These are phyloP conservation scores for Venturia canescens DNA, from an alignment of 1,140 invertebrate genomes.

Conservation along the genomic window DNA sequence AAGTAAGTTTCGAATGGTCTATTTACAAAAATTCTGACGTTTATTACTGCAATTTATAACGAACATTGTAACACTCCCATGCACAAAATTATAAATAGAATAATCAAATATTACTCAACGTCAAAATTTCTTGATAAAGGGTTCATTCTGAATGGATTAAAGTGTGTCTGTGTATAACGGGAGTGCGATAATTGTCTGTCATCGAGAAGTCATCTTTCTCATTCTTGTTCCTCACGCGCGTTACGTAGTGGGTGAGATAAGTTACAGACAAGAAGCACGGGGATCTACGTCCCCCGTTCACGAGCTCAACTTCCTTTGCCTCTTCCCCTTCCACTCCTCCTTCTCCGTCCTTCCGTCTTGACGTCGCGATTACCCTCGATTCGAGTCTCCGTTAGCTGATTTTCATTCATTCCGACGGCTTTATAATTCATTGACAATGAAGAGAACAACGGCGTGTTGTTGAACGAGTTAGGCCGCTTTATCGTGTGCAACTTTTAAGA, in stretches of 20 bases:
- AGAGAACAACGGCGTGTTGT: constrained; percentile 54
- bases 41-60: too few relatives aligned
- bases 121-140: not conserved
- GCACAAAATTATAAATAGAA: too few relatives aligned
- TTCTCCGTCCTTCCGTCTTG: not conserved
- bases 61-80: too few relatives aligned
- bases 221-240: constrained; percentile 32
- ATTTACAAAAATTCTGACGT: too few relatives aligned
- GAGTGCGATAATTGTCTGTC: constrained; percentile 37
- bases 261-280: not conserved
- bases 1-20: too few relatives aligned
- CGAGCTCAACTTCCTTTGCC: not conserved
- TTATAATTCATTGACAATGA: constrained; percentile 53
- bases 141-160: not conserved
- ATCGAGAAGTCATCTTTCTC: constrained; percentile 28
- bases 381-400: constrained; percentile 40
- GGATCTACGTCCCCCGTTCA: constrained; percentile 3
- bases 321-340: not conserved
- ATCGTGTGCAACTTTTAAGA: constrained; percentile 40
- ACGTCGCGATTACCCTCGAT: not conserved
- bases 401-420: constrained; percentile 54
- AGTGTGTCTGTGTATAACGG: not conserved
- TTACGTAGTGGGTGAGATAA: constrained; percentile 9
- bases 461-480: constrained; percentile 22
- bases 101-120: too few relatives aligned